Conservation (phyloP, 1,140 invertebrate species). For the Drosophila ananassae region DNA sequence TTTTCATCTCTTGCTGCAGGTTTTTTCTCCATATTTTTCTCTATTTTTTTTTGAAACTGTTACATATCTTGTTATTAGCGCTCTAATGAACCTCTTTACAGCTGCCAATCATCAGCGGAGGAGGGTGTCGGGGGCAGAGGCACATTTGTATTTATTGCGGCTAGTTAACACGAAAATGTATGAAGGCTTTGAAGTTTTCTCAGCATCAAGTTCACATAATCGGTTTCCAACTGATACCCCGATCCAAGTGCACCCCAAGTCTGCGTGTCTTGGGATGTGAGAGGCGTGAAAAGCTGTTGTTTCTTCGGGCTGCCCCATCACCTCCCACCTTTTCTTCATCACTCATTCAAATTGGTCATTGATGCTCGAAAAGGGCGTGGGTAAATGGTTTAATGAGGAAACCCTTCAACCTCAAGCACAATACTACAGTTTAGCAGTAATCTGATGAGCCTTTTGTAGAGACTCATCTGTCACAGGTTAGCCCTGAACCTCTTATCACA, state of each 20-base stretch:
- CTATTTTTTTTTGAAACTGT: constrained; percentile 29
- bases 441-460: background rate
- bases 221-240: constrained; percentile 17
- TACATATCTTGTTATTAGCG: constrained; percentile 68
- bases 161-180: constrained; percentile 46
- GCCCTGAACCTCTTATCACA: constrained; percentile 42
- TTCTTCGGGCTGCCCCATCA: constrained; percentile 9
- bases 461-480: background rate
- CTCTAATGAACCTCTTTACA: constrained; percentile 72
- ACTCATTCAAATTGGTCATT: constrained; percentile 52
- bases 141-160: constrained; percentile 43
- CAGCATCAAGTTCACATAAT: constrained; percentile 36
- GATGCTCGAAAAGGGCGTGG: constrained; percentile 33
- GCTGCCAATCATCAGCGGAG: constrained; percentile 58
- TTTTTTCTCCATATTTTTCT: background rate
- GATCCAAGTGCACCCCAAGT: background rate
- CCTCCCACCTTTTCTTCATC: constrained; percentile 21
- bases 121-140: constrained; percentile 9
- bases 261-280: constrained; percentile 28
- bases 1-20: constrained; percentile 41
- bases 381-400: constrained; percentile 52
- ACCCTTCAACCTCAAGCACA: constrained; percentile 2
- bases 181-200: background rate
- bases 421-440: no score
- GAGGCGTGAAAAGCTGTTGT: constrained; percentile 53